phyloP scores from a whole-genome alignment of 2,888 invertebrate species.

The Tuta absoluta region DNA sequence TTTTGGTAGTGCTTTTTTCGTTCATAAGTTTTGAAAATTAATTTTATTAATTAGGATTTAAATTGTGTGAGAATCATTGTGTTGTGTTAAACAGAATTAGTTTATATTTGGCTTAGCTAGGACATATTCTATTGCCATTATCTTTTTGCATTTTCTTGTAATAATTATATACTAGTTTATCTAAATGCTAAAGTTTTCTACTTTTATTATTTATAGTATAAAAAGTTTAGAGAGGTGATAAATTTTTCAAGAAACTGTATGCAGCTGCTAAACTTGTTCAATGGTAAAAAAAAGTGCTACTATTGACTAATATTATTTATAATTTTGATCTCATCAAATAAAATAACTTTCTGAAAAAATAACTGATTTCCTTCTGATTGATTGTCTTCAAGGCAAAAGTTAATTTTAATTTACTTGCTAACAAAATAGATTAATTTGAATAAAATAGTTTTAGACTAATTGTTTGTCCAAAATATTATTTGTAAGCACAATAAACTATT shows the following conservation, averaged over 20 bases:
- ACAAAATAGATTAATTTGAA: not conserved
- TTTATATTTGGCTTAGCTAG: constrained; percentile 12
- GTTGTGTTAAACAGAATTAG: not conserved
- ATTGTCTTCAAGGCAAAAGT: no score
- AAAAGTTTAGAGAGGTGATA: not conserved
- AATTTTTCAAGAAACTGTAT: not conserved
- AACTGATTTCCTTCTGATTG: not conserved
- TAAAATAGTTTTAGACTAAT: not conserved
- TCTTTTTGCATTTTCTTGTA: constrained; percentile 28
- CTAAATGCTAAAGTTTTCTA: constrained; percentile 25
- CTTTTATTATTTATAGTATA: not conserved
- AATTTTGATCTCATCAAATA: constrained; percentile 1
- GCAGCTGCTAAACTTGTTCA: not conserved
- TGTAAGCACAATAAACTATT: constrained; percentile 1
- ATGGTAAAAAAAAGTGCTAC: not conserved
- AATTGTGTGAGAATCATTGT: constrained; percentile 13
- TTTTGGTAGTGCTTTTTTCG: not conserved
- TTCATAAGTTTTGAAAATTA: not conserved
- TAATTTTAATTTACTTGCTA: not conserved
- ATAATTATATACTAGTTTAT: constrained; percentile 19
- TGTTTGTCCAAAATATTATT: not conserved
- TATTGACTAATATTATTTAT: not conserved
- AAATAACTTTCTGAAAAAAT: not conserved
- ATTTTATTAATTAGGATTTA: no score
- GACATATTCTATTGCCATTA: constrained; percentile 26